Evolutionary conservation across 2,888 invertebrate species (phyloP), one percentile per base, ranked within the genome.

Genomic region (Cylindroiulus punctatus): DNA sequence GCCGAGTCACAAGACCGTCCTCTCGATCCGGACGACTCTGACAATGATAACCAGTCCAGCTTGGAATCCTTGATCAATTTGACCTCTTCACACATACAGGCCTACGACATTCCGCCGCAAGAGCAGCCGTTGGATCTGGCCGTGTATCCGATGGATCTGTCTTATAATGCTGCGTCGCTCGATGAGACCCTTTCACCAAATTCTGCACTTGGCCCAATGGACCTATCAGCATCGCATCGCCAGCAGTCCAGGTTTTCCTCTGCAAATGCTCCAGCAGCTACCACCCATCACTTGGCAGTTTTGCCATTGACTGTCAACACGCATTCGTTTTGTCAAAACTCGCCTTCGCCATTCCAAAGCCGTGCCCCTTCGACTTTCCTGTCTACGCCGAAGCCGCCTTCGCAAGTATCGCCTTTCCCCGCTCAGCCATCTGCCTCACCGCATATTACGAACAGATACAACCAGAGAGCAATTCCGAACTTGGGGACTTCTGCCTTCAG

Each of bases 61-160:
- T 96, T 96, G 89, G 96, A 96, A 90, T 96, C 96, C 0, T 95
- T 87, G 76, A 44, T 84, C 36, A 81, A 84, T 40, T 76, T 42
- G 65, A 36, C 86, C 42, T 84, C 36, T 0, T 42, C 88, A 88
- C 86, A 88, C 85, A 85, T 87, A 85, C 52, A 87, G 42, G 26
- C 81, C 12, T 86, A 84, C 19, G 86, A 85, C 32, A 76, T 86
- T 40, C 87, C 88, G 4, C 88, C 88, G 22, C 89, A 89, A 87
- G 89, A 89, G 81, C 88, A 89, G 52, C 89, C 89, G 10, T 85
- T 89, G 30, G 89, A 89, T 65, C 86, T 89, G 40, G 89, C 89
- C 30, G 86, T 88, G 91, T 95, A 95, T 90, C 96, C 95, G 5
- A 92, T 96, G 83, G 96, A 97, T 91, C 93, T 97, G 88, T 96